A percentile compares a stretch with the other conserved stretches of the same genome.
Conservation (phyloP, 2,888 invertebrate species). For the Peribatodes rhomboidaria region DNA sequence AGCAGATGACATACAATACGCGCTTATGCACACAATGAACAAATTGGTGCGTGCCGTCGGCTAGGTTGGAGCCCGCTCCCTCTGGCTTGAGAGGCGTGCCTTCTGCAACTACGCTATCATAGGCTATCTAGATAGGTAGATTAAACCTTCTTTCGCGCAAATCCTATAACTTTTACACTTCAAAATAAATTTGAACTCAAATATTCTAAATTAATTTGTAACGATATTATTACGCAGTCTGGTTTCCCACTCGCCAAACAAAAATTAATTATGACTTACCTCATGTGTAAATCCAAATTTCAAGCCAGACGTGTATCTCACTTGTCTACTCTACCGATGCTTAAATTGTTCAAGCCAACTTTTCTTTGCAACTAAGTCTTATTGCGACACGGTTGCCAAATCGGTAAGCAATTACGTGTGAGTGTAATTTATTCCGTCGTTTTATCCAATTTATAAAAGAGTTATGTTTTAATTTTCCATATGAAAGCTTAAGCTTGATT, state of each 20-base stretch:
- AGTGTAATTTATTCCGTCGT: slow-evolving; percentile 12
- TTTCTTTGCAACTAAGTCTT: background rate
- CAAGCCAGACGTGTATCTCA: background rate
- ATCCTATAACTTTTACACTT: no score
- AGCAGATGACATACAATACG: no score
- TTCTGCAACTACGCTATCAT: no score
- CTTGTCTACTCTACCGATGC: background rate
- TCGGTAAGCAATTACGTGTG: background rate
- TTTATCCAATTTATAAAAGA: slow-evolving; percentile 17
- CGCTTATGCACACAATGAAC: no score
- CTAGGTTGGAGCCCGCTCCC: no score
- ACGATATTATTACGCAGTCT: background rate
- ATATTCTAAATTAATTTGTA: background rate
- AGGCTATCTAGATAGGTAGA: no score
- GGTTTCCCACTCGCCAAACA: slow-evolving; percentile 3
- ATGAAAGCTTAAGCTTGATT: background rate
- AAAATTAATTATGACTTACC: slow-evolving; percentile 12
- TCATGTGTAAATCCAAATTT: background rate
- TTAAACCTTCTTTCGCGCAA: no score
- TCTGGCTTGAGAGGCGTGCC: no score
- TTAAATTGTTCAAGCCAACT: background rate
- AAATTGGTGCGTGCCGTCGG: no score
- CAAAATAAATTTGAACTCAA: background rate
- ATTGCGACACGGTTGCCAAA: slow-evolving; percentile 5
- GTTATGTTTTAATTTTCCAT: slow-evolving; percentile 15